Base-by-base conservation (phyloP, 2,797 vertebrate species). In the Diplodus sargus region DNA sequence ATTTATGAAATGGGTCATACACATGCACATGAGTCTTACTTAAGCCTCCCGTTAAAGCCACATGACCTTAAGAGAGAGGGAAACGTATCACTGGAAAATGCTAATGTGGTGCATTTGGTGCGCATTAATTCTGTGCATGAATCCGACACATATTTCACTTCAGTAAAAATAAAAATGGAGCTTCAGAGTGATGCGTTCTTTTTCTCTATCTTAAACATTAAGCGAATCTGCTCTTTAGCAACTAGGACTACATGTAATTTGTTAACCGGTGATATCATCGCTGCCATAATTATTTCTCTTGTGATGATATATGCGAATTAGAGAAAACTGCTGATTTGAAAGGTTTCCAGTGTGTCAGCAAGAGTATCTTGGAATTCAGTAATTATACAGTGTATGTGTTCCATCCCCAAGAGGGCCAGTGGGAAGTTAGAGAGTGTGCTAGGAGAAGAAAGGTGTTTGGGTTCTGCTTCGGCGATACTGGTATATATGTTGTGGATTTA, bases 1-100 rank as follows among this genome's bases (percentile, higher is more conserved):
- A 96, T 95, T 95, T 94, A 95, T 95, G 93, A 93, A 92, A 91
- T 91, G 88, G 93, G 91, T 93, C 89, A 85, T 74, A 88, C 77
- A 67, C 89, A 77, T 87, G 87, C 87, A 89, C 90, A 94, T 93
- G 93, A 94, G 92, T 95, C 93, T 93, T 92, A 90, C 93, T 90
- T 89, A 92, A 91, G 91, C 88, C 83, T 87, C 81, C 88, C 81
- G 92, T 93, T 93, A 92, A 93, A 94, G 92, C 89, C 90, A 89
- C 90, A 90, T 94, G 94, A 95, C 94, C 94, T 95, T 94, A 94
- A 94, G 89, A 93, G 71, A 82, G 81, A 90, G 84, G 73, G 84
- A 93, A 92, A 95, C 87, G 81, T 89, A 94, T 93, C 88, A 91
- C 91, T 79, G 85, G 89, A 91, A 95, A 94, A 93, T 90, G 88